These are phyloP conservation scores for Timandra comae DNA, from an alignment of 2,888 invertebrate genomes.

Conservation along the genomic window DNA sequence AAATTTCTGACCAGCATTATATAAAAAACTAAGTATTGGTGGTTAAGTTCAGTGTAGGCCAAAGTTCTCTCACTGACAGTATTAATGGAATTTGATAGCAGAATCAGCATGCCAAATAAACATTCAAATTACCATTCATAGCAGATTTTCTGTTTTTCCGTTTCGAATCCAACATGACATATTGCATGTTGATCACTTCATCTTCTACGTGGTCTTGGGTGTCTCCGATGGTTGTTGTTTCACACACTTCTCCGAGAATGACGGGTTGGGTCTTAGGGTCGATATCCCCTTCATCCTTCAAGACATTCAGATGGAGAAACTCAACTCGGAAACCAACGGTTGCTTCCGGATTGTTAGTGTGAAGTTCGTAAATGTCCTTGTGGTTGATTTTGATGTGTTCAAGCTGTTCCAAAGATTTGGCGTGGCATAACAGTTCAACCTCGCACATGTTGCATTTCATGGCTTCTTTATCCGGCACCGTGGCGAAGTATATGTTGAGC, in stretches of 20 bases:
- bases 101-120: no score
- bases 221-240: constrained; percentile 18
- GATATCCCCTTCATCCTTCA: constrained; percentile 43
- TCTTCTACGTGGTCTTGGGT: constrained; percentile 12
- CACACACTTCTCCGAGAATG: constrained; percentile 48
- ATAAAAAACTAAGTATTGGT: no score
- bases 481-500: constrained; percentile 54
- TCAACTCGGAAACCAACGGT: constrained; percentile 61
- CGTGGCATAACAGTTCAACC: constrained; percentile 26
- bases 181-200: constrained; percentile 36
- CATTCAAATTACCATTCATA: constrained; percentile 7
- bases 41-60: no score
- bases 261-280: constrained; percentile 41
- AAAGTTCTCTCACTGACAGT: no score
- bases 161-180: constrained; percentile 38
- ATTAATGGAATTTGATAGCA: no score
- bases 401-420: constrained; percentile 38
- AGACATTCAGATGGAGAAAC: constrained; percentile 52
- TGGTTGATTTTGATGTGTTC: constrained; percentile 46
- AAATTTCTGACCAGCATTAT: no score
- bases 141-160: constrained; percentile 24
- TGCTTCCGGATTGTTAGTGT: constrained; percentile 54
- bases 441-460: constrained; percentile 60
- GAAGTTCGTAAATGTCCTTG: constrained; percentile 53
- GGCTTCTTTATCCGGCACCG: constrained; percentile 27